Evolutionary conservation across 1,140 invertebrate genomes (phyloP).

Genomic region (Drosophila teissieri): DNA sequence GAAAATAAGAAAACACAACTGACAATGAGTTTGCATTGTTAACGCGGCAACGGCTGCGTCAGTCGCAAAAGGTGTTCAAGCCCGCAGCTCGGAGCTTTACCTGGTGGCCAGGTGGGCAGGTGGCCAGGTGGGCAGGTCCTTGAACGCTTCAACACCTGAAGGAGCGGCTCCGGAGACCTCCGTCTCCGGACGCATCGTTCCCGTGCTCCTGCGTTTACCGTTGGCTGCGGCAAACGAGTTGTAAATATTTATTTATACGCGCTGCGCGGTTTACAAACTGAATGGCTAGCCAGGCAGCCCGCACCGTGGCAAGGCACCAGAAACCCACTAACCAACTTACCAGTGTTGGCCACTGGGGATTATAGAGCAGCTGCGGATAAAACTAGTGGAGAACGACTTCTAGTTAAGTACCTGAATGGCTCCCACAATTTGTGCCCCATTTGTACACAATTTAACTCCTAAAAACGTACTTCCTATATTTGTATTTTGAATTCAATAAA

Average conservation of each 20-base stretch:
- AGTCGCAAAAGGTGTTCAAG: slow-evolving; percentile 65
- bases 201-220: slow-evolving; percentile 53
- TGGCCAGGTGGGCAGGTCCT: slow-evolving; percentile 54
- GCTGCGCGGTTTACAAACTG: slow-evolving; percentile 72
- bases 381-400: neutral
- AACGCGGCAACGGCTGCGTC: slow-evolving; percentile 41
- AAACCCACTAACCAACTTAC: slow-evolving; percentile 21
- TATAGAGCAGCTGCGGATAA: neutral
- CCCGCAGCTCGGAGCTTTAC: slow-evolving; percentile 47
- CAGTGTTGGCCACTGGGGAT: slow-evolving; percentile 9
- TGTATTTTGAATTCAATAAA: no score
- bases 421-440: neutral
- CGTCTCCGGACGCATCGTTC: slow-evolving; percentile 31
- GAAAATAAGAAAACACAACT: slow-evolving; percentile 59
- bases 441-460: neutral
- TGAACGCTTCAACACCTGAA: slow-evolving; percentile 68
- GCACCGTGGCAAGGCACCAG: slow-evolving; percentile 4
- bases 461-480: neutral
- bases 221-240: slow-evolving; percentile 81
- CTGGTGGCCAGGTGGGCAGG: slow-evolving; percentile 43
- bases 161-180: slow-evolving; percentile 27
- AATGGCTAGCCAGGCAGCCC: slow-evolving; percentile 59
- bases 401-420: neutral
- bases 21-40: slow-evolving; percentile 82
- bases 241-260: slow-evolving; percentile 83